A percentile compares a stretch with the other conserved stretches of the same genome.
Evolutionary conservation across 2,888 invertebrate genomes (phyloP).

Genomic region (Gandaritis pyraliata): DNA sequence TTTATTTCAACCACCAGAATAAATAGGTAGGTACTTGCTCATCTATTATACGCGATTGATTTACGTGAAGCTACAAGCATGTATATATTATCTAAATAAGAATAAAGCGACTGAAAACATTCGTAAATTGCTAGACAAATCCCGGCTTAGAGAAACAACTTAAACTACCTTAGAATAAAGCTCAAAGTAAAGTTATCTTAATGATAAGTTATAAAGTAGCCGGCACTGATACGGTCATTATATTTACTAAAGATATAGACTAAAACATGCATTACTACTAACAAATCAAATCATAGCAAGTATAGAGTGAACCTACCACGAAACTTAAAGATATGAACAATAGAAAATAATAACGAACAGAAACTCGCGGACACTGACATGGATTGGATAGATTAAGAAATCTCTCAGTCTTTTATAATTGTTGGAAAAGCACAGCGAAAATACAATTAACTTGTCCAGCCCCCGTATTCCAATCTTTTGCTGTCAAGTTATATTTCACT

Average conservation of each 20-base stretch:
- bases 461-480: too few species aligned
- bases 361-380: constrained; percentile 33
- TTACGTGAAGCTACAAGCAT: neutral
- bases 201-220: constrained; percentile 12
- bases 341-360: neutral
- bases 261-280: constrained; percentile 9
- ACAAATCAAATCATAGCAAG: neutral
- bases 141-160: constrained; percentile 45
- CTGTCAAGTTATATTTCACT: too few species aligned
- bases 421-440: constrained; percentile 40
- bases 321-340: neutral
- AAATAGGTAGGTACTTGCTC: too few species aligned
- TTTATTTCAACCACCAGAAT: too few species aligned
- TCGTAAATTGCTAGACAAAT: constrained; percentile 52
- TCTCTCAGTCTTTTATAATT: constrained; percentile 46
- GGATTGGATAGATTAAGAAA: constrained; percentile 35
- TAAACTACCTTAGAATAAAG: constrained; percentile 5
- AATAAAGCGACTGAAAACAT: too few species aligned
- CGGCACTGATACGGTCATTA: constrained; percentile 5
- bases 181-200: constrained; percentile 2
- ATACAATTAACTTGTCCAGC: constrained; percentile 48
- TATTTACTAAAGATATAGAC: constrained; percentile 6
- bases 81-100: neutral
- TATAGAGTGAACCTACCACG: neutral
- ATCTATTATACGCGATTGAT: too few species aligned